phyloP scores from a whole-genome alignment of 2,113 vertebrate genomes.

The Mustela nigripes region DNA sequence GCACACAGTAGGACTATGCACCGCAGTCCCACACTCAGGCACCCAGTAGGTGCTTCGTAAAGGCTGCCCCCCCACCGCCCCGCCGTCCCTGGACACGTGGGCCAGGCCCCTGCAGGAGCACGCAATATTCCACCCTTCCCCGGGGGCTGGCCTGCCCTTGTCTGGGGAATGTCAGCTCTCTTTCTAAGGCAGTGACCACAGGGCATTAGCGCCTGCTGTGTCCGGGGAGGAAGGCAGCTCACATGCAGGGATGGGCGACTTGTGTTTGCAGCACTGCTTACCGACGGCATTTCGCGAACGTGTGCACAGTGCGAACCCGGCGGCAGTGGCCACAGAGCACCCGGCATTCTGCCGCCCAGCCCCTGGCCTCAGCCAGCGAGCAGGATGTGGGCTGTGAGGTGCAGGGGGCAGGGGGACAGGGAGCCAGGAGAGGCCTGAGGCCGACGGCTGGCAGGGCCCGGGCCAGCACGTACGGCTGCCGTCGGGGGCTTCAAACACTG shows the following conservation, averaged over 20 bases:
- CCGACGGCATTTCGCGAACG: background rate
- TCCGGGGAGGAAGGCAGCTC: background rate
- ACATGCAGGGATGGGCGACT: background rate
- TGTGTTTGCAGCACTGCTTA: background rate
- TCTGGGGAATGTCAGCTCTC: background rate
- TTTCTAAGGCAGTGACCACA: background rate
- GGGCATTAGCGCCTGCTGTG: background rate
- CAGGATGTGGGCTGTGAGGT: background rate
- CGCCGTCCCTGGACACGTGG: background rate
- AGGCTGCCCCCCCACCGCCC: background rate
- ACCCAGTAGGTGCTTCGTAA: background rate
- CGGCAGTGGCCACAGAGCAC: background rate
- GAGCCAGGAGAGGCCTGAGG: background rate
- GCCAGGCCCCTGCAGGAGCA: background rate
- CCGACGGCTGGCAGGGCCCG: fast-evolving
- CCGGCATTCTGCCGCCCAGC: background rate
- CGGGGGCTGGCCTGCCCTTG: background rate
- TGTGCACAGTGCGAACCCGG: background rate
- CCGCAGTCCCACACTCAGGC: background rate
- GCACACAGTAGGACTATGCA: background rate
- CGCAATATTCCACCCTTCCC: no score
- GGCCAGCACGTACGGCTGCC: background rate
- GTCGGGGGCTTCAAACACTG: conserved; percentile 87
- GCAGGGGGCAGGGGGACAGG: background rate
- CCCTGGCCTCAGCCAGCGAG: background rate